These are phyloP conservation scores for Stictocephala bisonia DNA, from an alignment of 2,888 invertebrate genomes.

Conservation along the genomic window DNA sequence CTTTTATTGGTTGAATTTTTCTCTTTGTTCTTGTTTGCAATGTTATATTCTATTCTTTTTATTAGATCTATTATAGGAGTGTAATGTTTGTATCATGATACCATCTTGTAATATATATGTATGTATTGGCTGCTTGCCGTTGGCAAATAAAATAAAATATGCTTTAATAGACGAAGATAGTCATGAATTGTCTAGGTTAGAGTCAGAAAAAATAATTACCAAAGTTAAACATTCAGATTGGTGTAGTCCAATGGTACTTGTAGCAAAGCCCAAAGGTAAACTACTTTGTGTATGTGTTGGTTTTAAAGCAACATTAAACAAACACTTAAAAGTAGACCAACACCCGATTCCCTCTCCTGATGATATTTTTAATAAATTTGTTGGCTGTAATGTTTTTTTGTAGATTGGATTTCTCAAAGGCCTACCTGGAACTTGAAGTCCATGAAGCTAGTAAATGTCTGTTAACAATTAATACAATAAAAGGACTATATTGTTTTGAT, in stretches of 20 bases:
- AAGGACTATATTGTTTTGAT: constrained; percentile 11
- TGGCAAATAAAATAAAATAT: no score
- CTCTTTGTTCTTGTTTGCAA: no score
- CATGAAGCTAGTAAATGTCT: neutral
- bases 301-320: constrained; percentile 12
- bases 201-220: neutral
- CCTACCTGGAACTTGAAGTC: constrained; percentile 17
- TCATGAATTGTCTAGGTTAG: neutral
- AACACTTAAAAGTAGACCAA: constrained; percentile 14
- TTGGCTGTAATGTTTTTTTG: constrained; percentile 19
- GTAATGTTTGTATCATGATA: no score
- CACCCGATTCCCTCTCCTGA: neutral
- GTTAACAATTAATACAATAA: constrained; percentile 10
- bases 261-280: no score
- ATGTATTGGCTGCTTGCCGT: no score
- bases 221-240: neutral
- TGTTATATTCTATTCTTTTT: no score
- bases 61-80: no score
- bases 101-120: no score
- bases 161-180: neutral
- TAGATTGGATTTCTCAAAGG: neutral
- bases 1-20: no score
- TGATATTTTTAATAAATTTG: constrained; percentile 20
- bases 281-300: neutral
- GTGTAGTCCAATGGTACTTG: neutral